These are phyloP conservation scores for Alcis repandata DNA, from an alignment of 2,888 invertebrate species.

Conservation along the genomic window DNA sequence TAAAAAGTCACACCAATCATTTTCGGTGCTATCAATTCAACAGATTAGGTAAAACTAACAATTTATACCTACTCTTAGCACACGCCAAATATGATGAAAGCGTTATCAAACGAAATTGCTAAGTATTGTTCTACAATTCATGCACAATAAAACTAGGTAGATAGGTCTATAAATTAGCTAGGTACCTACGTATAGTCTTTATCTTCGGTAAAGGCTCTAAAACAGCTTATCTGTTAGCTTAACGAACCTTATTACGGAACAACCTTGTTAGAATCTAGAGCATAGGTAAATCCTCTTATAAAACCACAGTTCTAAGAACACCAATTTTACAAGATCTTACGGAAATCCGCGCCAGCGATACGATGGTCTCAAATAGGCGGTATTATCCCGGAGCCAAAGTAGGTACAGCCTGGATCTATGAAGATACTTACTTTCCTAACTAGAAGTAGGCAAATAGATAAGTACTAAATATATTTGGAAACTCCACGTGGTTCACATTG, in stretches of 20 bases:
- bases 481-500: too few species aligned
- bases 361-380: too few species aligned
- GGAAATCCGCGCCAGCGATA: neutral
- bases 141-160: neutral
- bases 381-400: too few species aligned
- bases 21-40: neutral
- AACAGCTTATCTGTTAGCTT: slow-evolving; percentile 3
- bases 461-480: too few species aligned
- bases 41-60: neutral
- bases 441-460: too few species aligned
- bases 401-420: too few species aligned
- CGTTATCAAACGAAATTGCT: neutral
- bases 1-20: neutral
- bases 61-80: neutral
- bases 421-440: too few species aligned
- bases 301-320: slow-evolving; percentile 7
- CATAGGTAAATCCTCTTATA: neutral
- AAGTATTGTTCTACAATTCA: neutral
- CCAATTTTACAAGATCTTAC: neutral
- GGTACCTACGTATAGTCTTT: neutral
- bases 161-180: neutral
- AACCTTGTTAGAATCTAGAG: slow-evolving; percentile 1
- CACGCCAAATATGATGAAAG: neutral
- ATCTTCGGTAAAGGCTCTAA: neutral
- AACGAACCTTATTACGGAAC: neutral